These are phyloP conservation scores for Asteroscopus sphinx DNA, from an alignment of 2,888 invertebrate genomes.

Conservation along the genomic window DNA sequence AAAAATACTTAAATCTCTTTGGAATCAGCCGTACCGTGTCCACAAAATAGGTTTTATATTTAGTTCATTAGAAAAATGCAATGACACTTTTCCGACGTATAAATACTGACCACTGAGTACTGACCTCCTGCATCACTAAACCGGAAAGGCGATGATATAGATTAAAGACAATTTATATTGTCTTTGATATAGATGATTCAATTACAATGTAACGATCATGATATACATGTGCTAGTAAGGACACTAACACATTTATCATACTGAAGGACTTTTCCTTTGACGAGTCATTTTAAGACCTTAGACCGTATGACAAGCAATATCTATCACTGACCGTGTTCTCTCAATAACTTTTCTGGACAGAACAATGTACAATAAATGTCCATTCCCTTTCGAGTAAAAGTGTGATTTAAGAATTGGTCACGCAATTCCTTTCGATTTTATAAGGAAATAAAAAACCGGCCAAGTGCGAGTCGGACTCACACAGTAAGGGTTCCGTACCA, in stretches of 20 bases:
- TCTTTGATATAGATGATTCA: slow-evolving; percentile 12
- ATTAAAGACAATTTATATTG: too few relatives aligned
- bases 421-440: too few relatives aligned
- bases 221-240: slow-evolving; percentile 16
- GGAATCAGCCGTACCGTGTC: too few relatives aligned
- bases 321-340: slow-evolving; percentile 7
- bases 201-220: slow-evolving; percentile 23
- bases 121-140: slow-evolving; percentile 2
- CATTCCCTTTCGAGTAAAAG: not conserved
- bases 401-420: not conserved
- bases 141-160: slow-evolving; percentile 37
- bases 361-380: slow-evolving; percentile 14
- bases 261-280: slow-evolving; percentile 46
- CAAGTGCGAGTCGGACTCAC: too few relatives aligned
- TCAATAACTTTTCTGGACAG: slow-evolving; percentile 4
- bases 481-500: too few relatives aligned
- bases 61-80: too few relatives aligned
- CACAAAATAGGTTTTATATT: too few relatives aligned
- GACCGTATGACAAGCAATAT: not conserved
- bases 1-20: too few relatives aligned
- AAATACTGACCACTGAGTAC: too few relatives aligned
- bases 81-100: too few relatives aligned
- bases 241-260: slow-evolving; percentile 11
- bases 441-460: too few relatives aligned
- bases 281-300: slow-evolving; percentile 30